A percentile compares a stretch with the other conserved stretches of the same genome.
Conservation (phyloP, 2,113 vertebrate species). For the Micronycteris hirsuta region DNA sequence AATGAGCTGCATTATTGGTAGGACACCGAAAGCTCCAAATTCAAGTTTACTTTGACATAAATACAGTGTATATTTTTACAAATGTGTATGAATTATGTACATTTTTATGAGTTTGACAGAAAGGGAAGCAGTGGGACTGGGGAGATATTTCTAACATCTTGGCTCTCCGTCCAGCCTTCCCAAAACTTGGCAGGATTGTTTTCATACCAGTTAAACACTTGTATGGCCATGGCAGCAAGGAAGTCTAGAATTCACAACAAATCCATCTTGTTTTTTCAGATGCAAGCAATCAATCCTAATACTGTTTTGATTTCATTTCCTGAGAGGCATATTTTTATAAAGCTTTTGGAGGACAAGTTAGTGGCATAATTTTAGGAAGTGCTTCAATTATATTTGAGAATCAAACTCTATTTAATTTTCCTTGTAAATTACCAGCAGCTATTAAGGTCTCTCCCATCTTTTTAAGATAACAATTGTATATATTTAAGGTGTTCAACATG, state of each 20-base stretch:
- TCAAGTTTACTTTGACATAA: constrained; percentile 38
- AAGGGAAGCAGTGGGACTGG: constrained; percentile 25
- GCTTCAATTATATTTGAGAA: constrained; percentile 28
- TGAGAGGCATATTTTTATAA: constrained; percentile 45
- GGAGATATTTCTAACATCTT: constrained; percentile 46
- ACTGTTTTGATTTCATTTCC: constrained; percentile 62
- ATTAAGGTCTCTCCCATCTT: neutral
- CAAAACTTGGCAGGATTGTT: constrained; percentile 49
- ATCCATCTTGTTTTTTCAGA: constrained; percentile 61
- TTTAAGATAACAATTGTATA: neutral
- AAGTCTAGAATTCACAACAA: constrained; percentile 55
- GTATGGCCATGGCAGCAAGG: constrained; percentile 2
- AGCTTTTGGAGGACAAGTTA: constrained; percentile 21
- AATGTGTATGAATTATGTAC: neutral
- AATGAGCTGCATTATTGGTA: constrained; percentile 42
- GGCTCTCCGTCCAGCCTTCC: constrained; percentile 34
- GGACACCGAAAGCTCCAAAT: neutral
- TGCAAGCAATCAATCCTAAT: constrained; percentile 57
- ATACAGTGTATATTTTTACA: constrained; percentile 39
- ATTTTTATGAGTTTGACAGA: constrained; percentile 55
- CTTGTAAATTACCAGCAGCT: neutral
- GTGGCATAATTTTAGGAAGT: constrained; percentile 40
- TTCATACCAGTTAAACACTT: constrained; percentile 56
- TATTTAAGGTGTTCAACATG: neutral
- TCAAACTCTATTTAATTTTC: constrained; percentile 45